These are phyloP conservation scores for Ardeotis arabs DNA, from an alignment of 2,113 vertebrate species.

Conservation along the genomic window DNA sequence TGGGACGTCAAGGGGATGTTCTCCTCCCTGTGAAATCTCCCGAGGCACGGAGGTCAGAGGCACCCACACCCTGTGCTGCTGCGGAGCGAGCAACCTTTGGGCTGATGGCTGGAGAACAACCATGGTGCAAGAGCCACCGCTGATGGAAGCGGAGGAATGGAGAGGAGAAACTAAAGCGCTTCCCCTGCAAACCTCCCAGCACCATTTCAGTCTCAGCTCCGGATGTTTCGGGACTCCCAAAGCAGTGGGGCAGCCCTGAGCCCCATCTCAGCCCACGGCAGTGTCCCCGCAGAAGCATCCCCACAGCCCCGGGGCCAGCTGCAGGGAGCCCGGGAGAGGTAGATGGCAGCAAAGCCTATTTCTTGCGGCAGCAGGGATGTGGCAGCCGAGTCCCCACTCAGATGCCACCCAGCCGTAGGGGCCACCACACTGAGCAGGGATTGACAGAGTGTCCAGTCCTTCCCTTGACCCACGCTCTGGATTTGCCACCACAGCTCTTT, in stretches of 20 bases:
- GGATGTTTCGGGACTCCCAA: background rate
- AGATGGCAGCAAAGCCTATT: constrained; percentile 49
- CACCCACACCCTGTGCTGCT: background rate
- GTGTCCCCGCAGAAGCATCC: background rate
- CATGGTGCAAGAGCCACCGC: accelerated
- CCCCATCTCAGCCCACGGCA: background rate
- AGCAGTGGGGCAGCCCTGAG: background rate
- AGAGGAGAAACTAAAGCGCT: accelerated
- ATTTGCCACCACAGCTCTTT: background rate
- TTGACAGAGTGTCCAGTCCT: accelerated
- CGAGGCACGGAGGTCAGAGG: background rate
- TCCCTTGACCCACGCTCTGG: accelerated
- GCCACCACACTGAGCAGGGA: accelerated
- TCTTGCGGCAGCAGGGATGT: background rate
- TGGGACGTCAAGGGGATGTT: background rate
- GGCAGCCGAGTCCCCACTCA: background rate
- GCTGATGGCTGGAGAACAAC: background rate
- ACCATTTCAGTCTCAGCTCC: accelerated
- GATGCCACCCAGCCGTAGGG: background rate
- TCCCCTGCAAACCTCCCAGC: background rate
- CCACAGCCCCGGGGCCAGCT: background rate
- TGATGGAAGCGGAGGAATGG: accelerated
- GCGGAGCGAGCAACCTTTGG: background rate
- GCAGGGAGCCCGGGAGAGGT: background rate
- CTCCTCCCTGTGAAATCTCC: background rate